Base-by-base conservation (phyloP, 1,140 invertebrate species). In the Drosophila quadrilineata region DNA sequence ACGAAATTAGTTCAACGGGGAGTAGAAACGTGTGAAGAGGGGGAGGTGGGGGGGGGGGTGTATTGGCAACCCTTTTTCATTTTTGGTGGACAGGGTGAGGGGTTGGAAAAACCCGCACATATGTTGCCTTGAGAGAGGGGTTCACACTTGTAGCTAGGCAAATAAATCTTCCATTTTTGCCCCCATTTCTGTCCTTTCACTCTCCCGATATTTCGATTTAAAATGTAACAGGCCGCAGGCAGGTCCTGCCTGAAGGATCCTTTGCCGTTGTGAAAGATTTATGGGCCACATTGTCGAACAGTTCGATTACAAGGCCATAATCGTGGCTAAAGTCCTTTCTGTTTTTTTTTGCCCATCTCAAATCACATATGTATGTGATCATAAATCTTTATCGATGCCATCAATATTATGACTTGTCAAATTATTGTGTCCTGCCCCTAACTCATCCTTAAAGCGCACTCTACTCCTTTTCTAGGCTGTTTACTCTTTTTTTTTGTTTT, bases 361-460 rank as follows among this genome's bases (percentile, higher is more conserved):
- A 45, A 66, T 45, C 63, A 48, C 79, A 84, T 64, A 84, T 85
- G 79, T 56, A 22, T n/a, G n/a, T n/a, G 67, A 22, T 56, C 74
- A 84, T 84, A 84, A 84, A 84, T 84, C 79, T 70, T 85, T 36
- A 57, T 33, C 36, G 29, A 69, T 54, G 58, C 56, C 74, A 86
- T 84, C 79, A 84, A 84, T 84, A 84, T 84, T 84, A 85, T 84
- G 79, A 84, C 79, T 79, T 84, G 79, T 84, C 79, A 84, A 71
- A 84, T 84, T 84, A 84, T 84, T 76, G 84, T 84, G 56, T 73
- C n/a, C n/a, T n/a, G 84, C 77, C 71, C 43, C 35, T 46, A 41
- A 56, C 73, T 62, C 73, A 65, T 65, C 59, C 57, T 69, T 58
- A 75, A 74, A 57, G 65, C 63, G 16, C 12, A 35, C 6, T 16